These are phyloP conservation scores for Eulacestoma nigropectus DNA, from an alignment of 2,113 vertebrate species.

Conservation along the genomic window DNA sequence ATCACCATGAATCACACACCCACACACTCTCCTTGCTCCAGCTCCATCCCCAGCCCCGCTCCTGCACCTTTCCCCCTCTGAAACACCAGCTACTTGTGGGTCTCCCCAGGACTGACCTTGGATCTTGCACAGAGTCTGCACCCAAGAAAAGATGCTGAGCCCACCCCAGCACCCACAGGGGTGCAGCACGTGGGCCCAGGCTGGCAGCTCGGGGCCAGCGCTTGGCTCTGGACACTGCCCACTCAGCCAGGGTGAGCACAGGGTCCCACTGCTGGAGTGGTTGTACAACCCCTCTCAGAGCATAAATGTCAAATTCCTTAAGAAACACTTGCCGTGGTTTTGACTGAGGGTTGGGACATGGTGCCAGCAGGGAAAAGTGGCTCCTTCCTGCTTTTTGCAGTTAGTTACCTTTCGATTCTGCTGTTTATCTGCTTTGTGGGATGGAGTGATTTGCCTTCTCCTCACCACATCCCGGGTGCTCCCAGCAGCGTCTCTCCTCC, in stretches of 20 bases:
- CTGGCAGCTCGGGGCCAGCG: fast-evolving
- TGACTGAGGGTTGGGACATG: background rate
- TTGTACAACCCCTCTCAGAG: background rate
- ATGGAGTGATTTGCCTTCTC: background rate
- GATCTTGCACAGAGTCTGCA: no score
- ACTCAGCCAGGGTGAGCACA: fast-evolving
- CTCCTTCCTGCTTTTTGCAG: background rate
- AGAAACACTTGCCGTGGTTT: background rate
- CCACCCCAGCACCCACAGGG: background rate
- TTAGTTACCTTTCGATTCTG: fast-evolving
- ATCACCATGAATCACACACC: background rate
- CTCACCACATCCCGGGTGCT: background rate
- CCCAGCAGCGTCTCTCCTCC: background rate
- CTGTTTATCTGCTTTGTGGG: background rate
- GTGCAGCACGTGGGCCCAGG: fast-evolving
- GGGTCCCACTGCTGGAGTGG: background rate
- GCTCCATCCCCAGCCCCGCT: background rate
- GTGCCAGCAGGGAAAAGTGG: background rate
- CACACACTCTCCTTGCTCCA: background rate
- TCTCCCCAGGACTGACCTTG: background rate
- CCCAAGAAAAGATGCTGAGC: background rate
- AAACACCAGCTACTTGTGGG: fast-evolving
- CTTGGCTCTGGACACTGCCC: background rate
- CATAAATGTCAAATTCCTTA: background rate
- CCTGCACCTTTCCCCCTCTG: background rate